Evolutionary conservation across 2,797 vertebrate genomes (phyloP), one percentile per base, ranked within the genome.

Genomic region (Varecia variegata): DNA sequence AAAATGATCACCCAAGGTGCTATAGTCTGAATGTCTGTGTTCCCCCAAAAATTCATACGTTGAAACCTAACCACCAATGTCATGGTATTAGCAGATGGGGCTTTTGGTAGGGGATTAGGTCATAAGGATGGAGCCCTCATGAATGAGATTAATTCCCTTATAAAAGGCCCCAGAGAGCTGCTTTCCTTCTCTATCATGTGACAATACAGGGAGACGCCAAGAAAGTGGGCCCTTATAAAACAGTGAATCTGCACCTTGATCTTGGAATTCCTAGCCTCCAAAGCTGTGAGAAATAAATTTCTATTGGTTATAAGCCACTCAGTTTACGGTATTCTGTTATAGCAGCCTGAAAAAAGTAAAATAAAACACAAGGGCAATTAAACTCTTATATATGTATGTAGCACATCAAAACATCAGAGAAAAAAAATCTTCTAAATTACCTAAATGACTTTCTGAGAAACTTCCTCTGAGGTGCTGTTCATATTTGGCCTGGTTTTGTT

Each of bases 341-440:
- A 65, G 6, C 13, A 43, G 40, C 50, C 40, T 27, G 12, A 58
- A n/a, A 2, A 67, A 32, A 86, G 21, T 32, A 15, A 65, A 65
- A 67, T 65, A 68, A 38, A n/a, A 38, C 9, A 68, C 20, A 35
- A 56, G 5, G 60, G n/a, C 9, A 71, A 18, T 45, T 83, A 76
- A 83, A 80, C 38, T 68, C 40, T 58, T 74, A 1, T 30, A 71
- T 54, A n/a, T 65, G 23, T 62, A 79, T 11, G 0, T 52, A 58
- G 18, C 35, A 92, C 65, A 88, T 58, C 43, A 94, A 82, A 90
- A n/a, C 2, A 25, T 50, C 32, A 70, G n/a, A 87, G 32, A 30
- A 71, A 93, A 84, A 81, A 40, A 30, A 65, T 21, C 84, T 76
- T 76, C 80, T 86, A 87, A 86, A 87, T 93, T 84, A 84, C 32